phyloP scores from a whole-genome alignment of 2,113 vertebrate species.

The Rhabdornis inornatus region DNA sequence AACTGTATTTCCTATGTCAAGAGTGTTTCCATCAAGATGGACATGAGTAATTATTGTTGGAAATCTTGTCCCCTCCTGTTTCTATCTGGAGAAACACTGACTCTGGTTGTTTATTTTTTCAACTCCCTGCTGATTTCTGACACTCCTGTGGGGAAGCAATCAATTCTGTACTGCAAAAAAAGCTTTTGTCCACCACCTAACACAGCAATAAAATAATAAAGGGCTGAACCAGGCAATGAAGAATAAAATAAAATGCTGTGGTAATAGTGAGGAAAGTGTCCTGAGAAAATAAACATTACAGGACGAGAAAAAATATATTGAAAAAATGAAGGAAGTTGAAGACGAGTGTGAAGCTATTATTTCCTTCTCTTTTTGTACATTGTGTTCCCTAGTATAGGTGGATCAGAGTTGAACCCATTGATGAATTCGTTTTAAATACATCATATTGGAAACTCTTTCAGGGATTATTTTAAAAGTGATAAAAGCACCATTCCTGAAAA shows the following conservation, averaged over 20 bases:
- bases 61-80: neutral
- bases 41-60: neutral
- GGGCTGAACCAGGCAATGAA: neutral
- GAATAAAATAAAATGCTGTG: neutral
- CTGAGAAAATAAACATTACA: neutral
- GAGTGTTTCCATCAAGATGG: neutral
- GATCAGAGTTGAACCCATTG: neutral
- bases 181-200: neutral
- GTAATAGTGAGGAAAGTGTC: neutral
- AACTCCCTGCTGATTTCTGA: neutral
- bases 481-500: neutral
- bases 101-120: neutral
- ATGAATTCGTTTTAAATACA: neutral
- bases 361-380: neutral
- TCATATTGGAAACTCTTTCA: neutral
- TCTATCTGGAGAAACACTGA: neutral
- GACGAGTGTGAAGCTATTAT: neutral
- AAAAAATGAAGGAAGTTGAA: neutral
- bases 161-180: neutral
- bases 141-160: neutral
- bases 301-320: neutral
- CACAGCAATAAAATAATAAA: neutral
- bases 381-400: neutral
- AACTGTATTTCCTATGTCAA: neutral
- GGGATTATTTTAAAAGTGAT: neutral